A percentile compares a stretch with the other conserved stretches of the same genome.
Evolutionary conservation across 1,140 invertebrate species (phyloP).

Genomic region (Epicauta chinensis): DNA sequence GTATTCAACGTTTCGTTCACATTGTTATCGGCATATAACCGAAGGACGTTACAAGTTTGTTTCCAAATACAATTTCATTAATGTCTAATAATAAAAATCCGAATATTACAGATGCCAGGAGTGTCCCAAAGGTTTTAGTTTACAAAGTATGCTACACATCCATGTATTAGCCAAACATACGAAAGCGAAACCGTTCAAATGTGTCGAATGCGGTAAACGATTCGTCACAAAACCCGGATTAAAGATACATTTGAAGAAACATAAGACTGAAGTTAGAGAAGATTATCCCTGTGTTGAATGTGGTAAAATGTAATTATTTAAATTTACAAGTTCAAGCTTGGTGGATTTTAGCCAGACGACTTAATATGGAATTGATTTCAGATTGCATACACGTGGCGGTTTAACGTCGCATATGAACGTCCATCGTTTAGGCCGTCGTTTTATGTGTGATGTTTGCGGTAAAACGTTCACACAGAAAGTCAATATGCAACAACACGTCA

Average conservation of each 20-base stretch:
- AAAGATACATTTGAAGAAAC: slow-evolving; percentile 40
- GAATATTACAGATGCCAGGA: slow-evolving; percentile 33
- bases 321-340: not conserved
- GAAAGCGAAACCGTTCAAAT: slow-evolving; percentile 38
- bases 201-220: slow-evolving; percentile 40
- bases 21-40: slow-evolving; percentile 42
- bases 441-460: slow-evolving; percentile 48
- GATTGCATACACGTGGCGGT: slow-evolving; percentile 45
- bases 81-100: not conserved
- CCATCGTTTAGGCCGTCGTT: slow-evolving; percentile 44
- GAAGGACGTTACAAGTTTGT: slow-evolving; percentile 40
- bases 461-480: slow-evolving; percentile 50
- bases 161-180: slow-evolving; percentile 40
- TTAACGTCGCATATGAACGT: slow-evolving; percentile 48
- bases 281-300: slow-evolving; percentile 47
- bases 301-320: slow-evolving; percentile 46
- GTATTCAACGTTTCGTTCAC: slow-evolving; percentile 42
- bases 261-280: slow-evolving; percentile 39
- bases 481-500: slow-evolving; percentile 50
- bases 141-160: slow-evolving; percentile 35
- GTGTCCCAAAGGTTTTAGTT: slow-evolving; percentile 39
- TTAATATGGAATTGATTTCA: slow-evolving; percentile 24
- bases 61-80: slow-evolving; percentile 1
- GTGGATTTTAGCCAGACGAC: slow-evolving; percentile 1
- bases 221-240: slow-evolving; percentile 40